These are phyloP conservation scores for Malachius bipustulatus DNA, from an alignment of 2,888 invertebrate genomes.

Conservation along the genomic window DNA sequence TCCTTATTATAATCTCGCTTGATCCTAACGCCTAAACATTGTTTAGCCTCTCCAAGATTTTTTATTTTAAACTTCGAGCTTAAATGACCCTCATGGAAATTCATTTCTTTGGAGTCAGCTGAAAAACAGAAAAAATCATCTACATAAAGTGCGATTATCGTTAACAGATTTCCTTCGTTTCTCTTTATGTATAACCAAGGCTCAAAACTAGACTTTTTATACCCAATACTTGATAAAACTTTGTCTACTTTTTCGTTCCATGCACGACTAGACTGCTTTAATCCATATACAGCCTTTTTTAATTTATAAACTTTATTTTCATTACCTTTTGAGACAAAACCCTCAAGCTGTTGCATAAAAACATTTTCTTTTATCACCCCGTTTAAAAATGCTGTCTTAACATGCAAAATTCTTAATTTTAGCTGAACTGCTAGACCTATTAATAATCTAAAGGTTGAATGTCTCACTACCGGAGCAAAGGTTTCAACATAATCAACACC, in stretches of 20 bases:
- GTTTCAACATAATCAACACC: constrained; percentile 13
- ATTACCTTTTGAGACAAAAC: constrained; percentile 6
- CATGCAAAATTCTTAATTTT: constrained; percentile 11
- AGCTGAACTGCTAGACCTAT: constrained; percentile 16
- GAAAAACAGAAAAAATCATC: constrained; percentile 13
- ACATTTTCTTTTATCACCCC: too few relatives aligned
- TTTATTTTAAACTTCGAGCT: constrained; percentile 11
- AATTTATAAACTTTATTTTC: constrained; percentile 10
- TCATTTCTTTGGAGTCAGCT: constrained; percentile 5
- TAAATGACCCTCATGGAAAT: constrained; percentile 1
- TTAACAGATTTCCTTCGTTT: not conserved
- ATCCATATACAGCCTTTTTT: constrained; percentile 11
- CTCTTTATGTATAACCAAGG: not conserved
- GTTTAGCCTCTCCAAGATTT: constrained; percentile 11
- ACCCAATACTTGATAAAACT: constrained; percentile 8
- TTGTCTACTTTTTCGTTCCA: constrained; percentile 9
- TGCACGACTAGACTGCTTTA: constrained; percentile 11
- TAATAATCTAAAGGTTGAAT: constrained; percentile 19
- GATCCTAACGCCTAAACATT: constrained; percentile 10
- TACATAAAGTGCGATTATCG: constrained; percentile 13
- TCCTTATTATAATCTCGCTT: constrained; percentile 5
- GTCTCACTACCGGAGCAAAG: constrained; percentile 16
- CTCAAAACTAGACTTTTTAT: constrained; percentile 7
- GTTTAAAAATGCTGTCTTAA: constrained; percentile 14
- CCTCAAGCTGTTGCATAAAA: constrained; percentile 11